Conservation (phyloP, 2,888 invertebrate species). For the Polydrusus pterygomalis region DNA sequence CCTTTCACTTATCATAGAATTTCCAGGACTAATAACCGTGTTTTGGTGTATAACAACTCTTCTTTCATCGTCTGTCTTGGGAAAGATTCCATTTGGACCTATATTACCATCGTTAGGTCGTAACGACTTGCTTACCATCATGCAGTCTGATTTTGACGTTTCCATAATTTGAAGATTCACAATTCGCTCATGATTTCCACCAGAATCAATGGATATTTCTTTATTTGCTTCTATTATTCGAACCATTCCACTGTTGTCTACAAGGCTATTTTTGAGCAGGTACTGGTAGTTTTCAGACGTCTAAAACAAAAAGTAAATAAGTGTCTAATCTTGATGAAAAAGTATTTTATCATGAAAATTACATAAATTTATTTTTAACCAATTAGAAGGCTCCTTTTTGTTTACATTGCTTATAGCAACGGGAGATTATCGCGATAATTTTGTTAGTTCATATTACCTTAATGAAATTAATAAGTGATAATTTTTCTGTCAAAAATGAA, state of each 20-base stretch:
- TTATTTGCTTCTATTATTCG: slow-evolving; percentile 62
- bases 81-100: background rate
- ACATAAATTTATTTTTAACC: too few relatives aligned
- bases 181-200: slow-evolving; percentile 58
- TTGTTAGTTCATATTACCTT: too few relatives aligned
- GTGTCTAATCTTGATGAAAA: background rate
- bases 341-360: too few relatives aligned
- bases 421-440: too few relatives aligned
- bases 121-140: slow-evolving; percentile 57
- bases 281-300: slow-evolving; percentile 64
- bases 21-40: slow-evolving; percentile 56
- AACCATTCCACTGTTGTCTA: slow-evolving; percentile 62
- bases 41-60: slow-evolving; percentile 62
- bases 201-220: slow-evolving; percentile 50
- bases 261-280: slow-evolving; percentile 62
- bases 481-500: too few relatives aligned
- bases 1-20: slow-evolving; percentile 46
- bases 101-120: slow-evolving; percentile 43
- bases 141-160: slow-evolving; percentile 61
- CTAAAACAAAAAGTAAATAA: slow-evolving; percentile 49
- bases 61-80: slow-evolving; percentile 42
- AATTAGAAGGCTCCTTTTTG: too few relatives aligned
- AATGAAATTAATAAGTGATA: too few relatives aligned
- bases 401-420: too few relatives aligned
- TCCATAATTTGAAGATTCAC: slow-evolving; percentile 66